Evolutionary conservation across 2,888 invertebrate genomes (phyloP).

Genomic region (Scelioninae gen. 2): DNA sequence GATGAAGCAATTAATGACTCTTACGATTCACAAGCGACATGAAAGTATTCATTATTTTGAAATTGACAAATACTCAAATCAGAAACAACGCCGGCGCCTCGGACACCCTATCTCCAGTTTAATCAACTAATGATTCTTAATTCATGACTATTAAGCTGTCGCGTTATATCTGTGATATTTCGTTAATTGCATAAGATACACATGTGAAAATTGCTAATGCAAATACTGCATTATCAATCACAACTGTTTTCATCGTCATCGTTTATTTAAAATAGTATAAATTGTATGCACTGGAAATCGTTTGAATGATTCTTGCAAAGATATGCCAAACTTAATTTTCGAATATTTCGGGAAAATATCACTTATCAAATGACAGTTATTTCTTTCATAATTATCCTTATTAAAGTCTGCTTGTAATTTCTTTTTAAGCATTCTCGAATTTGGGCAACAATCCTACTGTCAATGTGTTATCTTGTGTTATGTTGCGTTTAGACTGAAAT

Average conservation of each 20-base stretch:
- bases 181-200: too few relatives aligned
- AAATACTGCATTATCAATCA: too few relatives aligned
- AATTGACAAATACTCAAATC: slow-evolving; percentile 39
- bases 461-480: slow-evolving; percentile 66
- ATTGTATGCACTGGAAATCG: too few relatives aligned
- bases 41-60: slow-evolving; percentile 47
- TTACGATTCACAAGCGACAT: slow-evolving; percentile 32
- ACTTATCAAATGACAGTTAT: background rate
- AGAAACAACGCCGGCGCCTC: slow-evolving; percentile 26
- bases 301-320: too few relatives aligned
- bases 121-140: slow-evolving; percentile 39
- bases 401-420: background rate
- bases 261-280: too few relatives aligned
- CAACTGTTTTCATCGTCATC: too few relatives aligned
- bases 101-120: background rate
- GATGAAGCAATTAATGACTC: slow-evolving; percentile 66
- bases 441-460: slow-evolving; percentile 54
- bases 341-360: too few relatives aligned
- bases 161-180: slow-evolving; percentile 2
- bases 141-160: slow-evolving; percentile 17
- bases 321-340: too few relatives aligned
- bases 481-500: slow-evolving; percentile 58
- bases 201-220: too few relatives aligned
- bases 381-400: background rate
- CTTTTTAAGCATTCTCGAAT: background rate